Conservation (phyloP, 2,113 vertebrate genomes). For the Haemorhous mexicanus region DNA sequence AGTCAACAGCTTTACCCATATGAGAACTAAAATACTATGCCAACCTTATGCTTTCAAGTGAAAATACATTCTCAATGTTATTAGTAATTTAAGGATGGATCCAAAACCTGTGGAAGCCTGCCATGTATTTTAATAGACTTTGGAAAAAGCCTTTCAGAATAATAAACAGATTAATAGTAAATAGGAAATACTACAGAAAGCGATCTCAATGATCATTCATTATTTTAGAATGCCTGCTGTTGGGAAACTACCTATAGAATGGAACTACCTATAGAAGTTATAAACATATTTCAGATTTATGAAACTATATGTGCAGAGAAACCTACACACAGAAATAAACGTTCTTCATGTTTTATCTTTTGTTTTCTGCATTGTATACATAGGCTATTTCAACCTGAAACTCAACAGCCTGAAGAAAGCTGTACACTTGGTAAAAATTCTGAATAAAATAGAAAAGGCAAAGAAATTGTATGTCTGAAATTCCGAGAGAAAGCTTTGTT, state of each 20-base stretch:
- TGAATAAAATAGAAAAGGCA: background rate
- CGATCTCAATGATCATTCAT: background rate
- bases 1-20: background rate
- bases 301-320: background rate
- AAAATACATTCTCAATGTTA: background rate
- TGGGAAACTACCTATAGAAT: background rate
- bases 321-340: background rate
- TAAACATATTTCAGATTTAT: background rate
- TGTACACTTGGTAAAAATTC: background rate
- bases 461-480: background rate
- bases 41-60: conserved; percentile 5
- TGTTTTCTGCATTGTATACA: background rate
- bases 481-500: background rate
- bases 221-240: background rate
- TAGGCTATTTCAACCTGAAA: background rate
- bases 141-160: background rate
- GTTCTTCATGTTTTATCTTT: background rate
- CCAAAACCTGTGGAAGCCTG: background rate
- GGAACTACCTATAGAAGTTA: background rate
- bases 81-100: background rate
- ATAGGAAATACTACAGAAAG: background rate
- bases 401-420: background rate
- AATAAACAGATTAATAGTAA: background rate
- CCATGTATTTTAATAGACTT: background rate
- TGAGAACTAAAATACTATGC: background rate